Evolutionary conservation across 2,797 vertebrate genomes (phyloP).

Genomic region (Urosaurus nigricauda): DNA sequence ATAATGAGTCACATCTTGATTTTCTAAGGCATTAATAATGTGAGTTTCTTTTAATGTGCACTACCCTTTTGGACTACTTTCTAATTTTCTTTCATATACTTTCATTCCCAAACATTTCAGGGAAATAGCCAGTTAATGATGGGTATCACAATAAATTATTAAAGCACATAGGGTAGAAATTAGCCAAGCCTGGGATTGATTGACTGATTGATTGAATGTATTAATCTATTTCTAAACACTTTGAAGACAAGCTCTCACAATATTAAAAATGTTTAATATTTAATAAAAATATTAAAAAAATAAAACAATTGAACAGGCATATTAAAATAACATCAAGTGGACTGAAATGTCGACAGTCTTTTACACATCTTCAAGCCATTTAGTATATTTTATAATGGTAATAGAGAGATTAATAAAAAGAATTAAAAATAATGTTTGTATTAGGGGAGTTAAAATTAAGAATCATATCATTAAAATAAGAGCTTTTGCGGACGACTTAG

Average conservation of each 20-base stretch:
- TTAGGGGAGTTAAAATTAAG: too few relatives aligned
- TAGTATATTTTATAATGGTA: too few relatives aligned
- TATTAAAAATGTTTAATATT: too few relatives aligned
- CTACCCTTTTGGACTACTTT: background rate
- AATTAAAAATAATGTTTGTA: too few relatives aligned
- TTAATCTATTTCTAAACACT: background rate
- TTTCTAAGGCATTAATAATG: conserved; percentile 12
- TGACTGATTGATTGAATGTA: background rate
- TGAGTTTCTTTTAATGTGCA: background rate
- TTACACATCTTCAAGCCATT: background rate
- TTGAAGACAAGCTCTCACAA: background rate
- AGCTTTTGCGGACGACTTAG: too few relatives aligned
- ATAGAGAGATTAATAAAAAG: too few relatives aligned
- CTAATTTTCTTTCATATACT: too few relatives aligned
- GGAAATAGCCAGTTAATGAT: background rate
- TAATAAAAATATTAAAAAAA: conserved; percentile 6
- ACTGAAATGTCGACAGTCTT: background rate
- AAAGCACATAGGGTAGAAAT: background rate
- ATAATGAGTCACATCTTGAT: conserved; percentile 35
- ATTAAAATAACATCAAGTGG: background rate
- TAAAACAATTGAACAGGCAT: background rate
- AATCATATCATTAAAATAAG: too few relatives aligned
- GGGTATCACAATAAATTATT: too few relatives aligned
- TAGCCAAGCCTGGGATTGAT: background rate
- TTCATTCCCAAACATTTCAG: background rate